These are phyloP conservation scores for Melipona beecheii DNA, from an alignment of 2,888 invertebrate species.

Conservation along the genomic window DNA sequence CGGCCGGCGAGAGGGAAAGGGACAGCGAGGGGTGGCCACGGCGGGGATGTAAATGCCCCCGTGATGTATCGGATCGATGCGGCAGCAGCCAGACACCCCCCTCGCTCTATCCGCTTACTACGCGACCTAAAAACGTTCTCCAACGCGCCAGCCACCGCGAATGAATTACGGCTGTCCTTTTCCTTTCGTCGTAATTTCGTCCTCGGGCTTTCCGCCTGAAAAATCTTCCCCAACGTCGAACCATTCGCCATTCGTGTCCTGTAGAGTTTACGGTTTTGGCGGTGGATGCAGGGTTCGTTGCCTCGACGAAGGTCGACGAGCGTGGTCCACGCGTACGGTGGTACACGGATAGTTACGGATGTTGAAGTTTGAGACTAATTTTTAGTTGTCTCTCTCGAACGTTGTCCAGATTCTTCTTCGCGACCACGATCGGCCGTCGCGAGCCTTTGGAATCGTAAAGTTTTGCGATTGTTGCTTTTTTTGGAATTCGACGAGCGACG, in stretches of 20 bases:
- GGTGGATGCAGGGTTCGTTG: too few relatives aligned
- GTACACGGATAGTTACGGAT: too few relatives aligned
- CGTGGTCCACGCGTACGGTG: too few relatives aligned
- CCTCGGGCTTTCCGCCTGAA: slow-evolving; percentile 22
- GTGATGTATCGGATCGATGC: slow-evolving; percentile 85
- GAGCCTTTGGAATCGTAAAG: neutral
- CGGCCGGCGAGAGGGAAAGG: slow-evolving; percentile 55
- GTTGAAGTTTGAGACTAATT: too few relatives aligned
- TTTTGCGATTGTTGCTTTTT: neutral
- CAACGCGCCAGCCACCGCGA: slow-evolving; percentile 48
- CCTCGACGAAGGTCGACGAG: too few relatives aligned
- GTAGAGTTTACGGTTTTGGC: too few relatives aligned
- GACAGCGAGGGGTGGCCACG: slow-evolving; percentile 46
- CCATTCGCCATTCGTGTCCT: too few relatives aligned
- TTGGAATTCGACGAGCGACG: neutral
- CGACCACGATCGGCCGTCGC: neutral
- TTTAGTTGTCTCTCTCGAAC: too few relatives aligned
- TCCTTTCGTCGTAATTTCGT: slow-evolving; percentile 69
- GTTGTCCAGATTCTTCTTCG: slow-evolving; percentile 4
- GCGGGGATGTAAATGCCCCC: slow-evolving; percentile 84
- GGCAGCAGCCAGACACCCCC: slow-evolving; percentile 82
- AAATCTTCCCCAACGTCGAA: neutral
- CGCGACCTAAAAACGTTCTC: slow-evolving; percentile 83
- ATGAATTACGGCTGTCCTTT: slow-evolving; percentile 72
- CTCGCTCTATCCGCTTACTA: slow-evolving; percentile 76